Base-by-base conservation (phyloP, 2,113 vertebrate species). In the Callionymus lyra region DNA sequence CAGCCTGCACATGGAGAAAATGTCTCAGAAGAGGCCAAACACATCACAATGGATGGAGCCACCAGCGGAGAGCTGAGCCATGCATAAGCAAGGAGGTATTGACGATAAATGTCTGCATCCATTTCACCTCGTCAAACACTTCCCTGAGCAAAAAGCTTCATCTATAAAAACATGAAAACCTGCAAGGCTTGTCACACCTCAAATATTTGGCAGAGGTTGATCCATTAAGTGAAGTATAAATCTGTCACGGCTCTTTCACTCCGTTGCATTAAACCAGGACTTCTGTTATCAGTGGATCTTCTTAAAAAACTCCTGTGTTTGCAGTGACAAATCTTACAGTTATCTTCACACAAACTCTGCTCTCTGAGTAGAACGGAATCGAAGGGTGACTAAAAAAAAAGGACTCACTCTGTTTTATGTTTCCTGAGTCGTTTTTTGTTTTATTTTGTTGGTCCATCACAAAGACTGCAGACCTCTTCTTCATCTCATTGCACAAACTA, bases 1-100 rank as follows among this genome's bases (percentile, higher is more conserved):
- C 66, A 52, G 70, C 41, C 70, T 62, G 72, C 79, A 77, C 71
- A 76, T 68, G 58, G 46, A 74, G 78, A 72, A 76, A 81, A 76
- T 78, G 72, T 72, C 72, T 74, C 63, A 65, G 59, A 51, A 70
- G 70, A 76, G 61, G 63, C 68, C 65, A 47, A 68, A 68, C 76
- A 59, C 78, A 77, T 74, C 70, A 67, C 70, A 64, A 54, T 57
- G 59, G 53, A 73, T 69, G 71, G 53, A 66, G 68, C 72, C 65
- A 70, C 74, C 68, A 49, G 51, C 47, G 59, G 65, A 63, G 74
- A 62, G 63, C 68, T 48, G 61, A 49, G 61, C 43, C 32, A 68
- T 58, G 65, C 68, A 81, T 76, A 72, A 74, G 63, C 63, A 78
- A 74, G 68, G 56, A 50, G 68, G 58, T 70, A 49, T 65, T 62